Evolutionary conservation across 35 echinoderm and acorn worm species (phyloP).

Genomic region (Nesometra sesokonis): DNA sequence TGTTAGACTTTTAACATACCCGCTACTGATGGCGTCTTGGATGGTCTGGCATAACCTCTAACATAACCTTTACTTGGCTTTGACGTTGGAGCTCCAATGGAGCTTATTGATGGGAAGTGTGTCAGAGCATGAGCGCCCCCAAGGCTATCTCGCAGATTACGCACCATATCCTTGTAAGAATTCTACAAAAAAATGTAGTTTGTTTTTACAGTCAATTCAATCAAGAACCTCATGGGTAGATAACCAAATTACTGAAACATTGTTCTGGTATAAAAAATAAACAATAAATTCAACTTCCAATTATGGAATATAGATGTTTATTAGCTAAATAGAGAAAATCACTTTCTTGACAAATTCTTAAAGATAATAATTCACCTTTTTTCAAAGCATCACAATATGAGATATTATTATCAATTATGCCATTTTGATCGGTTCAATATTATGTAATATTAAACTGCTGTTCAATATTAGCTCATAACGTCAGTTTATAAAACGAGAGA

Average conservation of each 20-base stretch:
- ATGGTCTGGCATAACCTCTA: conserved; percentile 48
- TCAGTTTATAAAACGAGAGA: no score
- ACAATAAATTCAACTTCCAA: not conserved
- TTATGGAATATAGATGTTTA: no score
- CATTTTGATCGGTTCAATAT: no score
- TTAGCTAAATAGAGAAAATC: no score
- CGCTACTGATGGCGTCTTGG: conserved; percentile 86
- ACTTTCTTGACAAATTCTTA: no score
- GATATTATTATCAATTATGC: no score
- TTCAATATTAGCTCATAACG: no score
- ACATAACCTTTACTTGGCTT: conserved; percentile 30
- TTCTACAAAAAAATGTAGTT: conserved; percentile 54
- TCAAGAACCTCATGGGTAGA: no score
- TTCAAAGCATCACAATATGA: no score
- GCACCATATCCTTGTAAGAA: conserved; percentile 78
- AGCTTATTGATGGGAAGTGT: conserved; percentile 91
- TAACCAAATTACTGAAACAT: not conserved
- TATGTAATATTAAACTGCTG: no score
- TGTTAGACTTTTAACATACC: conserved; percentile 10
- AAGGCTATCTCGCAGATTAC: conserved; percentile 73
- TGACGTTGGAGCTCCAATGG: conserved; percentile 52
- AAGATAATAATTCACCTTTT: no score
- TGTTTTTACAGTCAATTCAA: no score
- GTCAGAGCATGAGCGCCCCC: conserved; percentile 89
- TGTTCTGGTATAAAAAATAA: not conserved